phyloP scores from a whole-genome alignment of 1,140 invertebrate genomes.

The Hestina assimilis region DNA sequence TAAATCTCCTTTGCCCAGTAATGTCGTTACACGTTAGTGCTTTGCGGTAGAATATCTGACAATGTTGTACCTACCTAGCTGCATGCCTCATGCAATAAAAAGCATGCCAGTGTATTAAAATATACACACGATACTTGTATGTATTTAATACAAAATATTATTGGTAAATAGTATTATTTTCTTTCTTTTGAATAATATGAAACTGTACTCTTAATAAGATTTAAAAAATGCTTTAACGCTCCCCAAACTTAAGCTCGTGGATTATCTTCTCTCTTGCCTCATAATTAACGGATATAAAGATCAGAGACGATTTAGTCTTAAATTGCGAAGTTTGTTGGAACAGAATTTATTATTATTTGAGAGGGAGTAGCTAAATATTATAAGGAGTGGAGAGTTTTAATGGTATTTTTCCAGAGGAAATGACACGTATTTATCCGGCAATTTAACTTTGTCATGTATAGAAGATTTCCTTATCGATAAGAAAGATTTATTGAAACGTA shows the following conservation, averaged over 20 bases:
- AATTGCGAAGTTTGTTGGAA: conserved; percentile 8
- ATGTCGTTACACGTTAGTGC: too few relatives aligned
- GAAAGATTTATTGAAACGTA: too few relatives aligned
- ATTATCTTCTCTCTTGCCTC: conserved; percentile 20
- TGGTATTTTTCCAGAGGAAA: background rate
- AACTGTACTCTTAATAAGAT: too few relatives aligned
- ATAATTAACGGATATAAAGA: conserved; percentile 27
- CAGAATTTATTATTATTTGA: conserved; percentile 9
- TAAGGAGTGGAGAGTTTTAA: conserved; percentile 1
- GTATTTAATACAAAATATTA: too few relatives aligned
- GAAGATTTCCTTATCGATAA: background rate
- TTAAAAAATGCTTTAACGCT: background rate
- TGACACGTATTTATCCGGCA: background rate
- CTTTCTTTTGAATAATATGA: too few relatives aligned
- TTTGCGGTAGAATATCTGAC: too few relatives aligned
- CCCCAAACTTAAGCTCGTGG: background rate
- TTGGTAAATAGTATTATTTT: too few relatives aligned
- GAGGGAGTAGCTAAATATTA: background rate
- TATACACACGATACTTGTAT: too few relatives aligned
- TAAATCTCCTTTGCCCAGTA: too few relatives aligned
- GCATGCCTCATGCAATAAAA: too few relatives aligned
- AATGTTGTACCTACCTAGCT: too few relatives aligned
- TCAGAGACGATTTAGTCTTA: conserved; percentile 13
- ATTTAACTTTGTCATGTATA: background rate
- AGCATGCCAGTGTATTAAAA: too few relatives aligned